Base-by-base conservation (phyloP, 2,113 vertebrate genomes). In the Limnothrissa miodon region DNA sequence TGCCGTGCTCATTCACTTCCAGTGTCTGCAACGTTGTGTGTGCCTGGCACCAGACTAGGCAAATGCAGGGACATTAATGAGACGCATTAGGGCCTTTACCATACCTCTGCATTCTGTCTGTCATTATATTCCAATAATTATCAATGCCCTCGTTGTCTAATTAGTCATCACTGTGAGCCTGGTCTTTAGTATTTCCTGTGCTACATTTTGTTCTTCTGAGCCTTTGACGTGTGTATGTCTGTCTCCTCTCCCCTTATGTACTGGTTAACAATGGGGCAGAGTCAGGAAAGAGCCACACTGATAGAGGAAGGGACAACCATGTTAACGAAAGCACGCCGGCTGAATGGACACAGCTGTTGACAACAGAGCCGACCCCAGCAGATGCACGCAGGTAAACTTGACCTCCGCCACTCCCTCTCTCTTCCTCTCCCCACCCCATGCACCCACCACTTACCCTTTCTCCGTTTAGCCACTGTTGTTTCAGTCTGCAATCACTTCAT, bases 261-360 rank as follows among this genome's bases (percentile, higher is more conserved):
- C 78, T 87, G 80, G 82, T 89, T 79, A 89, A 82, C 59, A 25
- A 10, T n/a, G 53, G 45, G 79, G 84, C 80, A 83, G 82, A 56
- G 46, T 78, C n/a, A 4, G 5, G 19, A 39, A 17, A 25, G 15
- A 79, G 82, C 80, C n/a, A 84, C 84, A 85, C 86, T 84, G 84
- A 90, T 79, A 85, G 84, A 62, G 87, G 83, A 87, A 82, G 88
- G 66, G 85, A 90, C 88, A 83, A 85, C 84, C 39, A 87, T 87
- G 42, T 15, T 46, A 89, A 88, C 81, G 86, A 85, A 89, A 56
- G 81, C 83, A 88, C 90, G 83, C 23, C 59, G 88, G 89, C 88
- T 84, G 88, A 87, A 88, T 81, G 39, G 89, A 89, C 90, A 89
- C 81, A 80, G 85, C 89, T 85, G 91, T 90, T 92, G 91, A 95